phyloP scores from a whole-genome alignment of 2,888 invertebrate genomes.

The Aricia artaxerxes region DNA sequence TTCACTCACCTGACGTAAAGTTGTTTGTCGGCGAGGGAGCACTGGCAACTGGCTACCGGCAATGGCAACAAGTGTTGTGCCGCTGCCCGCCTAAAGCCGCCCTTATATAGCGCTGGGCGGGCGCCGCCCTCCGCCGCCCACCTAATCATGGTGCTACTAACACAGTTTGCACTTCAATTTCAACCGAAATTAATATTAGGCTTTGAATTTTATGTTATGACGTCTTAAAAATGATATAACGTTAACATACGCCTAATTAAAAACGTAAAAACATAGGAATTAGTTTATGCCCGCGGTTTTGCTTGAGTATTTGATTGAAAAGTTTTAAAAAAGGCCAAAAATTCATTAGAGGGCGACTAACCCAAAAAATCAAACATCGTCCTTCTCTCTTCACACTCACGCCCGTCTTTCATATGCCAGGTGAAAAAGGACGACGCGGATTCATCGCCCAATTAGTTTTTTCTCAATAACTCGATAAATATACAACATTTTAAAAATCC shows the following conservation, averaged over 20 bases:
- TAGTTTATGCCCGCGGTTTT: not conserved
- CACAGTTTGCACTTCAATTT: slow-evolving; percentile 72
- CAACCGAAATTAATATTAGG: slow-evolving; percentile 55
- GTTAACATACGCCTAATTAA: not conserved
- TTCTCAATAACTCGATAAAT: too few species aligned
- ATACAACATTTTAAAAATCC: too few species aligned
- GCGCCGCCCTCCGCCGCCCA: slow-evolving; percentile 65
- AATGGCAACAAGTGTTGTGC: slow-evolving; percentile 76
- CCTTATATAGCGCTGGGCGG: slow-evolving; percentile 66
- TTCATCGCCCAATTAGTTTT: too few species aligned
- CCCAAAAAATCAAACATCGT: too few species aligned
- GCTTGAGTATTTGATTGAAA: not conserved
- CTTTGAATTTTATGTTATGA: slow-evolving; percentile 28
- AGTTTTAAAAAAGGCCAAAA: too few species aligned
- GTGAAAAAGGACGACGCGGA: too few species aligned
- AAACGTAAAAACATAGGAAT: not conserved
- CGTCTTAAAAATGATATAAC: slow-evolving; percentile 7
- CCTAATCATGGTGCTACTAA: slow-evolving; percentile 61
- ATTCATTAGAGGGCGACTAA: too few species aligned
- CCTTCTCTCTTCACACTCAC: too few species aligned
- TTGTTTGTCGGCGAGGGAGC: slow-evolving; percentile 47
- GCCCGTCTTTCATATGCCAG: too few species aligned
- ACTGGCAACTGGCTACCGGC: slow-evolving; percentile 41
- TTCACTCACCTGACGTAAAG: slow-evolving; percentile 62
- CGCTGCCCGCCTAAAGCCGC: slow-evolving; percentile 57